Conservation (phyloP, 2,113 vertebrate species). For the Nyctibius bracteatus region DNA sequence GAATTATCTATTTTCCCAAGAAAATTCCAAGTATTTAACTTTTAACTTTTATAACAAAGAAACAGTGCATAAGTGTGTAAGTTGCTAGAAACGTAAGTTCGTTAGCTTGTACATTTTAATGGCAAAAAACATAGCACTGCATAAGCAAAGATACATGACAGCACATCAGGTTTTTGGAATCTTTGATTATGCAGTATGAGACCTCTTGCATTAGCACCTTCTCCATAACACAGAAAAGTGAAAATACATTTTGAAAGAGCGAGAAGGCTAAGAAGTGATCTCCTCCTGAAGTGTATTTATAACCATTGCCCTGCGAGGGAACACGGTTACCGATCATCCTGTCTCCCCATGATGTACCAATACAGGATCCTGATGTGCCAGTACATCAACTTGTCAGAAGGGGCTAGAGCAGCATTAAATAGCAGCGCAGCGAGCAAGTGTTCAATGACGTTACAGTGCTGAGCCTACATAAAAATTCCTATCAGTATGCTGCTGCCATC, state of each 20-base stretch:
- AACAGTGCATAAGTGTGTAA: neutral
- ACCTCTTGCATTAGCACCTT: neutral
- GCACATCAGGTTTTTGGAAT: neutral
- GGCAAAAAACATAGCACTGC: neutral
- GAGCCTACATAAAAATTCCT: accelerated
- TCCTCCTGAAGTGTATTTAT: neutral
- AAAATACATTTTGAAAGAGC: neutral
- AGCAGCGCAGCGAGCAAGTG: neutral
- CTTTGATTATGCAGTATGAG: neutral
- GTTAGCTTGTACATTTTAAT: neutral
- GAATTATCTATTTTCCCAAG: neutral
- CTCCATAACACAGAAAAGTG: neutral
- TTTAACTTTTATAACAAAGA: neutral
- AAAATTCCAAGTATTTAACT: neutral
- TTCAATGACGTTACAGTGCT: neutral
- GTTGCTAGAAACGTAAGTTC: neutral
- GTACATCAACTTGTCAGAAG: neutral
- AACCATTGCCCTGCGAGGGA: neutral
- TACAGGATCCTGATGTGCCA: neutral
- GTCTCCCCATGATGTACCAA: neutral
- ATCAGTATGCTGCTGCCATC: neutral
- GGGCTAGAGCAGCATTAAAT: neutral
- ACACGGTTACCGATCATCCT: neutral
- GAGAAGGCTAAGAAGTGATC: neutral
- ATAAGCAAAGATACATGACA: neutral